These are phyloP conservation scores for Odontophorus gujanensis DNA, from an alignment of 2,113 vertebrate species.

Conservation along the genomic window DNA sequence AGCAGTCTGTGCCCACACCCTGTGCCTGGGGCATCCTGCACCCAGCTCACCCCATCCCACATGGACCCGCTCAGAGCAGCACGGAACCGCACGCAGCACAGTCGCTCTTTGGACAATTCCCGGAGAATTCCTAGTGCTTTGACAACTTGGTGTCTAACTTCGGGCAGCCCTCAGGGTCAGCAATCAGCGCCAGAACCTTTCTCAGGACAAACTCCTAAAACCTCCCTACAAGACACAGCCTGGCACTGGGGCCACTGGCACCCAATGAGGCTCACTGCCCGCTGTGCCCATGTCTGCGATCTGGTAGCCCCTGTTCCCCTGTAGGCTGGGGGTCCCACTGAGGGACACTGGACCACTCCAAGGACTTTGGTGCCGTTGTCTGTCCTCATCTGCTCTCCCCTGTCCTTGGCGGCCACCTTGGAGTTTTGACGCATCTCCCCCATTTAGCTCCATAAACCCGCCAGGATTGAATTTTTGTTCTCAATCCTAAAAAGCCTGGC, in stretches of 20 bases:
- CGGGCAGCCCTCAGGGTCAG: rapidly evolving
- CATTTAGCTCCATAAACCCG: slow-evolving; percentile 61
- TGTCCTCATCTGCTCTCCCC: not conserved
- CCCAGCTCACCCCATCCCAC: not conserved
- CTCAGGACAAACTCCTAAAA: not conserved
- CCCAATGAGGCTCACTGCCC: not conserved
- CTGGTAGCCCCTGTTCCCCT: not conserved
- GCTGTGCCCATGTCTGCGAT: not conserved
- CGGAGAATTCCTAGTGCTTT: not conserved
- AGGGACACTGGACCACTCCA: not conserved
- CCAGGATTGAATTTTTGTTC: slow-evolving; percentile 57
- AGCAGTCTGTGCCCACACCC: not conserved
- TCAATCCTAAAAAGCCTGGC: slow-evolving; percentile 57
- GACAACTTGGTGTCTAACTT: not conserved
- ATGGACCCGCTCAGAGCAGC: not conserved
- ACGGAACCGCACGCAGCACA: not conserved
- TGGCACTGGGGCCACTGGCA: not conserved
- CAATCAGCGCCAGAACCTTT: not conserved
- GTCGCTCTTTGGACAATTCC: not conserved
- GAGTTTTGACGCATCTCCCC: slow-evolving; percentile 31
- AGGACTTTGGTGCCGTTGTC: not conserved
- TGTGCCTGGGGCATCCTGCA: rapidly evolving
- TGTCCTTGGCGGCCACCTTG: not conserved
- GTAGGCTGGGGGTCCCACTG: not conserved
- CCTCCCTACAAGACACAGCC: not conserved